Percentiles rank a stretch among this genome's conserved stretches.
Conservation (phyloP, 2,113 vertebrate species). For the Tragelaphus strepsiceros region DNA sequence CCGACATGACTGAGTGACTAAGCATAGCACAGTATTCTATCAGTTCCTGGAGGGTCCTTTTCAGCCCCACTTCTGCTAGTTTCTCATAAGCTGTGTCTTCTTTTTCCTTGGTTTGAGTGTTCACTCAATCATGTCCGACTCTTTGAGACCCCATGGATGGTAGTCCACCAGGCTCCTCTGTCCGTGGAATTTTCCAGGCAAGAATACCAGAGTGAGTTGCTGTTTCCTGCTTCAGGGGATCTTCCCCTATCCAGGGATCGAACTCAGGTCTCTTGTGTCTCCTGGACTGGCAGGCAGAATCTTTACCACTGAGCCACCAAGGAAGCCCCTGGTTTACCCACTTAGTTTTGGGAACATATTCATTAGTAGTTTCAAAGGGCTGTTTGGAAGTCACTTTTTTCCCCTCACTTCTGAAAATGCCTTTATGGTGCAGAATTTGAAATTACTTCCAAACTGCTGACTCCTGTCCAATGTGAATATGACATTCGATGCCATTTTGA, state of each 20-base stretch:
- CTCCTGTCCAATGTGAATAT: not conserved
- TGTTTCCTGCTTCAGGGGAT: not conserved
- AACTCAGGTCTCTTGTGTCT: not conserved
- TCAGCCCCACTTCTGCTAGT: no score
- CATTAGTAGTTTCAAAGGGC: not conserved
- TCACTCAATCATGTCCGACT: not conserved
- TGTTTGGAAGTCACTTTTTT: not conserved
- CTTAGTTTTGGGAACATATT: not conserved
- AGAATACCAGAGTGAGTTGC: not conserved
- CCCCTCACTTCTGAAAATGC: not conserved
- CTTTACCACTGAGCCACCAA: not conserved
- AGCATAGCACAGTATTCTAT: not conserved
- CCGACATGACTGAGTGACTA: not conserved
- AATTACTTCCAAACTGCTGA: not conserved
- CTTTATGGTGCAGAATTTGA: not conserved
- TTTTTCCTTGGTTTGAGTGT: not conserved
- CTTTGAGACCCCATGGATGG: not conserved
- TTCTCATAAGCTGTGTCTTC: not conserved
- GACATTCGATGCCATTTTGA: not conserved
- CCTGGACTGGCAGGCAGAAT: not conserved
- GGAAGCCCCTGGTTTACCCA: not conserved
- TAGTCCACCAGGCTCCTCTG: not conserved
- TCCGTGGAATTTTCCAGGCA: not conserved
- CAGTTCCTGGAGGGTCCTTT: not conserved
- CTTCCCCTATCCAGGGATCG: not conserved